Evolutionary conservation across 35 echinoderm and acorn worm species (phyloP).

Genomic region (Lytechinus pictus): DNA sequence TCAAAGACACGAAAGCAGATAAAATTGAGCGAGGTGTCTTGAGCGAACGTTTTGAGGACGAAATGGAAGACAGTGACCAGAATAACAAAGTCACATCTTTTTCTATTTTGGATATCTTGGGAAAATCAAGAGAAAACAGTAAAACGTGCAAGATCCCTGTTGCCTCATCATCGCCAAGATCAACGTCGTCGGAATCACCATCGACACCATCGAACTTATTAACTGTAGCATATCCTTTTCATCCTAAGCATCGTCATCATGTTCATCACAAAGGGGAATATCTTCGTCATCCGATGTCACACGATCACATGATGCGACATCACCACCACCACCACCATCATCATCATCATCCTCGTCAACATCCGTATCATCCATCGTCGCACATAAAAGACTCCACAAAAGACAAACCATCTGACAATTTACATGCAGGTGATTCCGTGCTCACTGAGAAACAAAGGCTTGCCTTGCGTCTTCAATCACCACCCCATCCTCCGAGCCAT

Average conservation of each 20-base stretch:
- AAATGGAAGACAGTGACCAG: neutral
- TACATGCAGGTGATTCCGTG: neutral
- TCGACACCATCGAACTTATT: neutral
- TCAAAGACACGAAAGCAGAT: conserved; percentile 26
- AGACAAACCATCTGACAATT: neutral
- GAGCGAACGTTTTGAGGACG: neutral
- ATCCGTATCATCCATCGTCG: neutral
- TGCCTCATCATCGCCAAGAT: neutral
- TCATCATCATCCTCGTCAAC: neutral
- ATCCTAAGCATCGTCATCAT: neutral
- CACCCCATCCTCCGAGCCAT: neutral
- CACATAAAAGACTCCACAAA: neutral
- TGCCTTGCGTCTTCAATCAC: conserved; percentile 1
- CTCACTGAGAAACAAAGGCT: neutral
- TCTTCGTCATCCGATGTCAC: conserved; percentile 14
- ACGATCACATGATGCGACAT: neutral
- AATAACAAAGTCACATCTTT: conserved; percentile 50
- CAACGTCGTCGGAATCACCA: neutral
- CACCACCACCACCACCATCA: conserved; percentile 8
- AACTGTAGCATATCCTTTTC: neutral
- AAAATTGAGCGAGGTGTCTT: neutral
- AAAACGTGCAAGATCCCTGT: neutral
- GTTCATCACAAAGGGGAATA: conserved; percentile 29
- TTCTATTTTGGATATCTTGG: conserved; percentile 64
- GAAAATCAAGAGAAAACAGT: conserved; percentile 7